Evolutionary conservation across 92 coral and sea anemone genomes (phyloP), one percentile per base, ranked within the genome.

Genomic region (Bergia puertoricense): DNA sequence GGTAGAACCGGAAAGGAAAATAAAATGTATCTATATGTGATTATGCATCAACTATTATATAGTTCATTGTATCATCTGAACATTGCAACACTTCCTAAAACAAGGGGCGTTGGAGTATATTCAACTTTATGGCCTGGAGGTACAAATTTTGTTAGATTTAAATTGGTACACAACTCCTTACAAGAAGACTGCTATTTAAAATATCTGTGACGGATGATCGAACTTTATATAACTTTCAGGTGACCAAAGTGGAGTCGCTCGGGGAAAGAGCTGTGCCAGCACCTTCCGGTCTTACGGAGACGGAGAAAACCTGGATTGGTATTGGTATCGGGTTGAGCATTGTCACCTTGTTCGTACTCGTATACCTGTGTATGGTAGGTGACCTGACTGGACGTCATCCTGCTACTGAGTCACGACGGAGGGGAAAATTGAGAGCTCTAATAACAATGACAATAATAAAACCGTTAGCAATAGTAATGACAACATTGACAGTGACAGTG

Each of bases 291-390:
- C 85, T 81, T 85, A 81, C 94, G 20, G 98, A 94, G 62, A 46
- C 88, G 15, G 93, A 94, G 82, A 89, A 91, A 84, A 89, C 92
- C 20, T 94, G 93, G 88, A 88, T 94, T 38, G 98, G 83, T 8
- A 66, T 94, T 4, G 98, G 93, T 5, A 91, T 94, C 16, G 94
- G 88, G 7, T 8, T 82, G 4, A 91, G 89, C 2, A 76, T 93
- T 40, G 41, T 93, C 4, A 45, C 86, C 57, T 22, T 93, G 37
- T 74, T 93, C 18, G 74, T 94, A 2, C 50, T 75, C 20, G 37
- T 88, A 9, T 84, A 84, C 45, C 5, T 84, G 18, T 84, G 44
- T 30, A 62, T 71, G 87, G 87, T 84, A 84, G 72, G 87, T 84
- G 56, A 43, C 75, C 41, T 82, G 37, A 40, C 65, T 30, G 5